phyloP scores from a whole-genome alignment of 2,888 invertebrate species.

The Morpho deidamia region DNA sequence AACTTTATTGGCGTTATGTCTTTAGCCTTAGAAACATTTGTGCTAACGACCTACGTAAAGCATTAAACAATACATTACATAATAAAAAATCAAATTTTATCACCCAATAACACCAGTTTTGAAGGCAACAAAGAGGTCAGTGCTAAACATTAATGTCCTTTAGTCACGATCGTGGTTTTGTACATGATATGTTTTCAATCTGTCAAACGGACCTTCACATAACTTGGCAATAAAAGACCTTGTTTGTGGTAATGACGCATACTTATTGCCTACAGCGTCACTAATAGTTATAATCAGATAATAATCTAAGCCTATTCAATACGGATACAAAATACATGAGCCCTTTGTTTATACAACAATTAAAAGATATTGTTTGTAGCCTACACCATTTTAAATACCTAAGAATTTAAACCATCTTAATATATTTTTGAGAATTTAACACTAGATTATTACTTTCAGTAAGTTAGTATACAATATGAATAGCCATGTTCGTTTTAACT shows the following conservation, averaged over 20 bases:
- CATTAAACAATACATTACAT: background rate
- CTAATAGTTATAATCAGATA: background rate
- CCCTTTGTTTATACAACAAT: background rate
- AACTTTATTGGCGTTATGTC: background rate
- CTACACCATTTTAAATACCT: too few species aligned
- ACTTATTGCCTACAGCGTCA: constrained; percentile 18
- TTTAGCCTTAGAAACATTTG: constrained; percentile 4
- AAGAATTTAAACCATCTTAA: too few species aligned
- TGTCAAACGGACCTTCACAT: constrained; percentile 44
- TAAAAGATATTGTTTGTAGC: too few species aligned
- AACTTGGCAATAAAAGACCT: constrained; percentile 21
- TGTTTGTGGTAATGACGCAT: constrained; percentile 19
- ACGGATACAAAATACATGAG: constrained; percentile 6
- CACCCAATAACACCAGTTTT: constrained; percentile 15
- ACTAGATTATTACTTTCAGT: too few species aligned
- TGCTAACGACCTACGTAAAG: constrained; percentile 6
- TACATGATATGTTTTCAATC: constrained; percentile 24
- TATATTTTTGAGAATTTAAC: too few species aligned
- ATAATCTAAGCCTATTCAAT: constrained; percentile 9
- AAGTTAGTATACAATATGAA: too few species aligned
- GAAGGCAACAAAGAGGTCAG: constrained; percentile 22
- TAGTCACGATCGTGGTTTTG: constrained; percentile 21
- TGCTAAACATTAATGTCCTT: constrained; percentile 27
- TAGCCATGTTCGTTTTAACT: too few species aligned
- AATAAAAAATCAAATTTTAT: constrained; percentile 21